These are phyloP conservation scores for Chelonoidis abingdonii DNA, from an alignment of 2,113 vertebrate genomes.

Conservation along the genomic window DNA sequence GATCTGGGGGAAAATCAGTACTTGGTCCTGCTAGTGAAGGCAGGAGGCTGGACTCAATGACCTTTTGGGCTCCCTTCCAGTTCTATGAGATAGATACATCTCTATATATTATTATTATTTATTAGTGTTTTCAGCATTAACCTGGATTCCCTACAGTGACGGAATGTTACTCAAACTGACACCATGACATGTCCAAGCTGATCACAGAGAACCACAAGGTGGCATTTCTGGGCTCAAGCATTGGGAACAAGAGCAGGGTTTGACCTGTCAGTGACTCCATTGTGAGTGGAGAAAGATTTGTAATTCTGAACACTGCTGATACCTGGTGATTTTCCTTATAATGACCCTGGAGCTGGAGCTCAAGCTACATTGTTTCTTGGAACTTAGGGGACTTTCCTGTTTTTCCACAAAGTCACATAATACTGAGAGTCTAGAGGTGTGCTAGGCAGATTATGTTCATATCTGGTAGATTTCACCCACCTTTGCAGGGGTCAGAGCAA, in stretches of 20 bases:
- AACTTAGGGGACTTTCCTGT: background rate
- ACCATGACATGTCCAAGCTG: fast-evolving
- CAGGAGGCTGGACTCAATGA: too few relatives aligned
- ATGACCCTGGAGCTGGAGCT: background rate
- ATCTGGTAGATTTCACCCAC: background rate
- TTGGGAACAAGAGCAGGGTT: background rate
- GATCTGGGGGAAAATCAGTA: too few relatives aligned
- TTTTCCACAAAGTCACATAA: background rate
- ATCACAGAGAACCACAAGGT: background rate
- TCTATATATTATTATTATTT: too few relatives aligned
- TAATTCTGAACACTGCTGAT: background rate
- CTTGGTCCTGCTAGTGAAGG: too few relatives aligned
- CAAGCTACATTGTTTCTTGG: too few relatives aligned
- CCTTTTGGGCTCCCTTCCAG: too few relatives aligned
- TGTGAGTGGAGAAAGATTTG: background rate
- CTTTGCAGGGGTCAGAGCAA: background rate
- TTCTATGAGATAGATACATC: too few relatives aligned
- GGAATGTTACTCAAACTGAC: background rate
- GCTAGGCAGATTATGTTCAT: background rate
- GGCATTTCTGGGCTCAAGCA: background rate
- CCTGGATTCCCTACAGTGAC: background rate
- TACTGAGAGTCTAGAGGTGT: background rate
- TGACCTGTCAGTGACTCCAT: background rate
- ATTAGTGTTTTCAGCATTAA: background rate
- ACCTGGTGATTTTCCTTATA: background rate